Percentiles rank a stretch among this genome's conserved stretches.
phyloP scores from a whole-genome alignment of 2,797 vertebrate genomes.

The Falco peregrinus region DNA sequence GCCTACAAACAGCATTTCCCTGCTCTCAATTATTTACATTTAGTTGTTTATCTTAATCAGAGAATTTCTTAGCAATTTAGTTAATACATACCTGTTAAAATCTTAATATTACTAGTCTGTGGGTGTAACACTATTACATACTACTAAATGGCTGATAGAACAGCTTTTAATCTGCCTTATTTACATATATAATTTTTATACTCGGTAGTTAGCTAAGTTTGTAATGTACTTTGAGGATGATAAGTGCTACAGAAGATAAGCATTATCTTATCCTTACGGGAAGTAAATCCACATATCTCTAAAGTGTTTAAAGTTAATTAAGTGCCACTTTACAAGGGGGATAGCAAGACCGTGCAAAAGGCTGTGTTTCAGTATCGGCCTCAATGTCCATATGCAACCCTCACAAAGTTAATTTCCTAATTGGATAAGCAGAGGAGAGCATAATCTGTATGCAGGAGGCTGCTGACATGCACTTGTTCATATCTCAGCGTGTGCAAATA shows the following conservation, averaged over 20 bases:
- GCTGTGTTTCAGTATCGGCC: neutral
- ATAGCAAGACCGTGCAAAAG: neutral
- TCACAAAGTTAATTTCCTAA: constrained; percentile 27
- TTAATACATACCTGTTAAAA: neutral
- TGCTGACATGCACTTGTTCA: neutral
- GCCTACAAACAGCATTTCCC: neutral
- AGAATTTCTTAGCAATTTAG: neutral
- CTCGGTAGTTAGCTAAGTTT: constrained; percentile 15
- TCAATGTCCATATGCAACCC: neutral
- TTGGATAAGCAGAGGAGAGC: constrained; percentile 17
- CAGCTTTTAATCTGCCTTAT: constrained; percentile 33
- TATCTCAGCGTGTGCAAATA: neutral
- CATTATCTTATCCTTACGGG: constrained; percentile 23
- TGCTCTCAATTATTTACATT: neutral
- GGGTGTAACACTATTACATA: neutral
- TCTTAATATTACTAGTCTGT: neutral
- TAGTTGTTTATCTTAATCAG: neutral
- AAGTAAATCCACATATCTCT: constrained; percentile 45
- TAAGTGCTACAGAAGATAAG: constrained; percentile 39
- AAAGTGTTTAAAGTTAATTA: constrained; percentile 42
- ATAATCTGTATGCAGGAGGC: neutral
- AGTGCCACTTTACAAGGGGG: constrained; percentile 32
- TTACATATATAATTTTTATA: constrained; percentile 39
- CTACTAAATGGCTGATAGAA: neutral
- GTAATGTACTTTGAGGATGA: constrained; percentile 4